phyloP scores from a whole-genome alignment of 1,140 invertebrate genomes.

The Conus betulinus region DNA sequence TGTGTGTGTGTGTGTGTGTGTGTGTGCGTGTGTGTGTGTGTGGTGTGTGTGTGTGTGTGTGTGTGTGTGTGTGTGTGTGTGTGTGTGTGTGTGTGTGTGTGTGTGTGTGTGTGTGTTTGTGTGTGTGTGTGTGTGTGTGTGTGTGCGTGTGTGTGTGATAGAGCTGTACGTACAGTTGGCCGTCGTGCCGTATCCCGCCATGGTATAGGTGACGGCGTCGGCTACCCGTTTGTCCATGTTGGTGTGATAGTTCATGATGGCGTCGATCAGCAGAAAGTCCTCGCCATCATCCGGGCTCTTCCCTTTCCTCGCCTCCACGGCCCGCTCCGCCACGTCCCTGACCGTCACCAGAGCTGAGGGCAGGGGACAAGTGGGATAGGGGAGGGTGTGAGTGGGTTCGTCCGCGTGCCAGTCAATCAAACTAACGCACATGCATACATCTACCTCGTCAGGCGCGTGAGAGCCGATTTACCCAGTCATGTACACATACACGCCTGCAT shows the following conservation, averaged over 20 bases:
- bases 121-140: background rate
- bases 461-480: background rate
- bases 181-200: background rate
- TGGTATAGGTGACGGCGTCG: background rate
- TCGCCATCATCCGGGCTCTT: conserved; percentile 29
- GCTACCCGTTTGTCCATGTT: conserved; percentile 31
- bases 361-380: background rate
- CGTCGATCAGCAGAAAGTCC: conserved; percentile 59
- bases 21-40: too few species aligned
- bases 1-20: too few species aligned
- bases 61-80: too few species aligned
- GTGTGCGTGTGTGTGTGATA: conserved; percentile 30
- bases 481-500: background rate
- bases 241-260: conserved; percentile 46
- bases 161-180: too few species aligned
- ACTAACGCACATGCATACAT: background rate
- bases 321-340: background rate
- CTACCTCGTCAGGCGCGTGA: background rate
- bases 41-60: too few species aligned
- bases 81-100: too few species aligned
- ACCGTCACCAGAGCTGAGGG: background rate
- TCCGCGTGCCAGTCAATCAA: background rate
- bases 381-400: too few species aligned
- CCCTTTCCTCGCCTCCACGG: background rate
- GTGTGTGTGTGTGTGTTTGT: background rate